Evolutionary conservation across 2,113 vertebrate genomes (phyloP).

Genomic region (Phoxinus phoxinus): DNA sequence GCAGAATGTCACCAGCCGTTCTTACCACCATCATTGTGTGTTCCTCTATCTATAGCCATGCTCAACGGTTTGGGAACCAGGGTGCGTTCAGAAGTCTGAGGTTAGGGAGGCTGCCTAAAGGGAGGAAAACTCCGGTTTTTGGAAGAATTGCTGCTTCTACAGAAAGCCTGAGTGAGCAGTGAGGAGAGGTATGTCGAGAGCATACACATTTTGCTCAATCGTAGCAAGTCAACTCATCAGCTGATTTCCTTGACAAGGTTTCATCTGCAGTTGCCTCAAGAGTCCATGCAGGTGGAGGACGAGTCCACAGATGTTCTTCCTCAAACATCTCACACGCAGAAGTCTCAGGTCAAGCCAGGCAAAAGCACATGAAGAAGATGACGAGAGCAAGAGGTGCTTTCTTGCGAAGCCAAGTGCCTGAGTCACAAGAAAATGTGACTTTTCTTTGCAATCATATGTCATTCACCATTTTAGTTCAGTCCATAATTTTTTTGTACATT

Average conservation of each 20-base stretch:
- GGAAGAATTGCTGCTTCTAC: conserved; percentile 18
- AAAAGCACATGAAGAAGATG: neutral
- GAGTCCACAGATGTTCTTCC: neutral
- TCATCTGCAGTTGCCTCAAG: neutral
- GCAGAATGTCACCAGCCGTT: neutral
- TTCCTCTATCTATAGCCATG: conserved; percentile 23
- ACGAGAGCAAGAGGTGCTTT: neutral
- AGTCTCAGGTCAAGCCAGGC: neutral
- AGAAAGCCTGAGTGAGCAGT: conserved; percentile 11
- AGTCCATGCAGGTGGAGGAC: conserved; percentile 13
- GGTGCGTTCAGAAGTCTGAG: conserved; percentile 1
- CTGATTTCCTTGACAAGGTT: neutral
- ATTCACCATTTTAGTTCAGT: neutral
- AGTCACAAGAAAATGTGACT: neutral
- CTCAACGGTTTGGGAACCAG: conserved; percentile 3
- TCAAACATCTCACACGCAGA: neutral
- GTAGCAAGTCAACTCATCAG: neutral
- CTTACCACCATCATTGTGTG: neutral
- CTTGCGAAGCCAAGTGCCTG: conserved; percentile 13
- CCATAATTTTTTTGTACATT: neutral
- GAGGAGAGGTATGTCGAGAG: conserved; percentile 31
- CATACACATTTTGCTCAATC: neutral
- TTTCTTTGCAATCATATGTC: neutral
- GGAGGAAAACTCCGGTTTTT: neutral
- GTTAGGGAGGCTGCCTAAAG: conserved; percentile 4